Conservation (phyloP, 2,888 invertebrate genomes). For the Drosophila monieri region DNA sequence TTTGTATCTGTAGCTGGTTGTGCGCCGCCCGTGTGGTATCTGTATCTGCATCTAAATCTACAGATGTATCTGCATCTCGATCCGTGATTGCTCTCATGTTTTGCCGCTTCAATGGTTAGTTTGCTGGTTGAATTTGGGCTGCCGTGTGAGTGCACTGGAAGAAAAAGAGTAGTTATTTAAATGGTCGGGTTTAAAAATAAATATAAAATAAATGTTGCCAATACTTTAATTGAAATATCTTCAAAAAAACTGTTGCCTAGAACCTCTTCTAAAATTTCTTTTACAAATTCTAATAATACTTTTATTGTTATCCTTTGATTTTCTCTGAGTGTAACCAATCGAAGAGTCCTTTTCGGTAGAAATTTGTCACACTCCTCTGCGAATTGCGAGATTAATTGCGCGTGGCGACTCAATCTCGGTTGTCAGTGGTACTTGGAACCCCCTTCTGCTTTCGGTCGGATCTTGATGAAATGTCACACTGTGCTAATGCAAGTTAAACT, state of each 20-base stretch:
- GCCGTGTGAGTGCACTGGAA: constrained; percentile 11
- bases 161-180: not conserved
- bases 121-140: constrained; percentile 28
- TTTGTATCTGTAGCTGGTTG: constrained; percentile 45
- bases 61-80: constrained; percentile 58
- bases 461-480: constrained; percentile 78
- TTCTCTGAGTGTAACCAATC: constrained; percentile 28
- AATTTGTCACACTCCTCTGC: constrained; percentile 69
- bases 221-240: not conserved
- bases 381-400: constrained; percentile 71
- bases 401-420: constrained; percentile 70
- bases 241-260: too few species aligned
- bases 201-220: fast-evolving
- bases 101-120: constrained; percentile 71
- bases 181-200: not conserved
- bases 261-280: too few species aligned
- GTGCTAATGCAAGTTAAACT: constrained; percentile 80
- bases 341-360: constrained; percentile 55
- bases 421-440: constrained; percentile 48
- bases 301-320: not conserved
- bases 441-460: constrained; percentile 31
- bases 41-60: constrained; percentile 61
- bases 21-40: constrained; percentile 26
- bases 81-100: constrained; percentile 78
- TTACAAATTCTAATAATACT: too few species aligned